These are phyloP conservation scores for Lanistes nyassanus DNA, from an alignment of 1,140 invertebrate species.

Conservation along the genomic window DNA sequence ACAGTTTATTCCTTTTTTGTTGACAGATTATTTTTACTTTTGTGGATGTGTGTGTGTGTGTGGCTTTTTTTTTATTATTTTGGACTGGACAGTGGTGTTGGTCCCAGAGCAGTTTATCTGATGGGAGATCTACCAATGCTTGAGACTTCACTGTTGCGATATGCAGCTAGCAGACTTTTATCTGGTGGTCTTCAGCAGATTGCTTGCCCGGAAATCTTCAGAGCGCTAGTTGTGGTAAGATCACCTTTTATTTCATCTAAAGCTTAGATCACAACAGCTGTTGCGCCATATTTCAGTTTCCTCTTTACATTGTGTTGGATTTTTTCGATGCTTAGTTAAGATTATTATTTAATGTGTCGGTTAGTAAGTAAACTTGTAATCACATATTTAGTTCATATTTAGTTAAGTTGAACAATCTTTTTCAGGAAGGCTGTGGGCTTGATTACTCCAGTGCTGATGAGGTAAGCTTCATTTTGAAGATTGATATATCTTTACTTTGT, in stretches of 20 bases:
- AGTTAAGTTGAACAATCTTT: too few relatives aligned
- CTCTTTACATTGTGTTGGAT: too few relatives aligned
- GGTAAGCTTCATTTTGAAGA: neutral
- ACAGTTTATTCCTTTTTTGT: too few relatives aligned
- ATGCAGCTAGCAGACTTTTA: neutral
- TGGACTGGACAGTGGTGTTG: neutral
- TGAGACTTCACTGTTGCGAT: neutral
- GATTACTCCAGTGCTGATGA: neutral
- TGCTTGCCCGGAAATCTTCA: constrained; percentile 4
- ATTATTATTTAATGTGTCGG: too few relatives aligned
- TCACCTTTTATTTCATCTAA: too few relatives aligned
- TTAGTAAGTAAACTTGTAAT: too few relatives aligned
- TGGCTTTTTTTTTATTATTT: neutral
- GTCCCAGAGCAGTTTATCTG: neutral
- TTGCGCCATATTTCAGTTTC: too few relatives aligned
- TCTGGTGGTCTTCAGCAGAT: neutral
- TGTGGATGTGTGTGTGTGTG: neutral
- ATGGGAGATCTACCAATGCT: neutral
- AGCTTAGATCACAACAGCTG: too few relatives aligned
- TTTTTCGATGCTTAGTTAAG: too few relatives aligned
- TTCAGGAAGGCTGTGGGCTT: constrained; percentile 5
- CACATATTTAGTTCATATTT: too few relatives aligned
- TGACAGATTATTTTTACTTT: too few relatives aligned
- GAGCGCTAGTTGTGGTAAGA: neutral
- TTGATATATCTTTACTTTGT: too few relatives aligned